Conservation (phyloP, 2,888 invertebrate species). For the Sussaba pulchella region DNA sequence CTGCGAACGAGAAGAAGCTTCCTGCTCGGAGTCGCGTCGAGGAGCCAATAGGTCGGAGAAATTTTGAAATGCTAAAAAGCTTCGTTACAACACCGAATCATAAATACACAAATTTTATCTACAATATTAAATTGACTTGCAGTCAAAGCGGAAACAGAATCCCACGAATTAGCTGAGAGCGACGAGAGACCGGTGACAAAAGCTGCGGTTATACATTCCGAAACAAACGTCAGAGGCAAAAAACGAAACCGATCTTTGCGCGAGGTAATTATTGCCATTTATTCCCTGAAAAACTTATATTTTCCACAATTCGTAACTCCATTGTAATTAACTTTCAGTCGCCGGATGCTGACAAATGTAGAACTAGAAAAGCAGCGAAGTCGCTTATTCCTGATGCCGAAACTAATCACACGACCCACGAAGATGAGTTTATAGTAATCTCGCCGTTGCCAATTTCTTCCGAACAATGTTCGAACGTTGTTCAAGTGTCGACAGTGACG, state of each 20-base stretch:
- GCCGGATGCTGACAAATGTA: conserved; percentile 46
- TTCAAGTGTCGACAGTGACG: conserved; percentile 63
- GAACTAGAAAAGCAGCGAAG: conserved; percentile 38
- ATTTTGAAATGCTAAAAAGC: too few relatives aligned
- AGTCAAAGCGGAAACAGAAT: conserved; percentile 70
- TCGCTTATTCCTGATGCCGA: conserved; percentile 11
- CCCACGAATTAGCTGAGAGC: conserved; percentile 65
- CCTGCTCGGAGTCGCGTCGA: conserved; percentile 78
- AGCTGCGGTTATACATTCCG: conserved; percentile 52
- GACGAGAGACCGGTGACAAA: conserved; percentile 67
- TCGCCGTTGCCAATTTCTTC: conserved; percentile 32
- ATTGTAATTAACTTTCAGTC: conserved; percentile 40
- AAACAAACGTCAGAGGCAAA: conserved; percentile 64
- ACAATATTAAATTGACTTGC: conserved; percentile 1
- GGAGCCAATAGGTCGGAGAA: conserved; percentile 46
- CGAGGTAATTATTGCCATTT: conserved; percentile 47
- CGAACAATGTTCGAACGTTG: conserved; percentile 46
- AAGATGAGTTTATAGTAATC: conserved; percentile 30
- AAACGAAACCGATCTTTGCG: conserved; percentile 68
- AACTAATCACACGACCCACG: conserved; percentile 15
- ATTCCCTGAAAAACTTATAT: neutral
- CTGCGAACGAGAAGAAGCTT: conserved; percentile 87
- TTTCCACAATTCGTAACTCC: too few relatives aligned
- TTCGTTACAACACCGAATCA: too few relatives aligned
- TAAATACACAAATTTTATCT: too few relatives aligned